Base-by-base conservation (phyloP, 1,140 invertebrate genomes). In the Mya arenaria region DNA sequence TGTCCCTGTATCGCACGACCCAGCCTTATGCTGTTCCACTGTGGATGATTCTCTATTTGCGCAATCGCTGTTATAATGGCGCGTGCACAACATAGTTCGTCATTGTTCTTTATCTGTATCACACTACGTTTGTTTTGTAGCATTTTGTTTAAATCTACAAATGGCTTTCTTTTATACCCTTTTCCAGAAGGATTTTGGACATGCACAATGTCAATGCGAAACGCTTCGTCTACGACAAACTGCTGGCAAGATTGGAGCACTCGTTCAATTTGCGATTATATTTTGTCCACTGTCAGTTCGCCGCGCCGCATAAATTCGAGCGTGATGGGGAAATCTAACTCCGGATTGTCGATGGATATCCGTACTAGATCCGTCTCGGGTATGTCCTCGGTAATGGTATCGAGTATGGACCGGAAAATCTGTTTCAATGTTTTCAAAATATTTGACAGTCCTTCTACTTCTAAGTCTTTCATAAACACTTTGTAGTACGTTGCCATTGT, bases 401-500 rank as follows among this genome's bases (percentile, higher is more conserved):
- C 25, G 23, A 60, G 15, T 13, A 60, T 60, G 56, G 15, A 15
- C 25, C 28, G 56, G 28, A 60, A 60, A 8, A 60, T 15, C 8
- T 13, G 15, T 25, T 60, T 60, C 25, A 60, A 25, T 15, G 15
- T 19, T 25, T 60, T 8, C 8, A 60, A 25, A 13, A 60, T 60
- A 25, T 60, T 60, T 17, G n/a, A 23, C 39, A 68, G 25, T 41
- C 44, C 65, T 68, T 23, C 44, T 39, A 68, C 65, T 68, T 68
- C 39, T 23, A 68, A 41, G 37, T 68, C 65, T 23, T 68, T 68
- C 4, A 68, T 68, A 41, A 5, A 41, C 19, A 68, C 44, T 10
- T 68, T 68, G 30, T 68, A 68, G 37, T 68, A 68, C 3, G 37
- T 41, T n/a, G 65, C 65, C 4, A 39, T 68, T 17, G 65, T 68